Evolutionary conservation across 2,888 invertebrate genomes (phyloP).

Genomic region (Orthonychiurus folsomi): DNA sequence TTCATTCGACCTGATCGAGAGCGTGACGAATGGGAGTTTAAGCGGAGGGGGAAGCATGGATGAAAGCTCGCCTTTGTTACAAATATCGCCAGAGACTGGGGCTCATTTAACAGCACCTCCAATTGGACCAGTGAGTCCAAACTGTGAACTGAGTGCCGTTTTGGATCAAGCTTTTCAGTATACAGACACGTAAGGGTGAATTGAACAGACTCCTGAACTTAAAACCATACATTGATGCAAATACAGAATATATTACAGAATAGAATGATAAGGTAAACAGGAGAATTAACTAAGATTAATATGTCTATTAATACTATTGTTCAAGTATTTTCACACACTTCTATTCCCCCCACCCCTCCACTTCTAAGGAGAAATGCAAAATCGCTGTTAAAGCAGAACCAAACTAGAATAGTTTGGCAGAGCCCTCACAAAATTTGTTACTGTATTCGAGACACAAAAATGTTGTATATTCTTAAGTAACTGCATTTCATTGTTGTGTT

Average conservation of each 20-base stretch:
- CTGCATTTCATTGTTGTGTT: not conserved
- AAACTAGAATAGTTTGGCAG: not conserved
- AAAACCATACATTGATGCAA: not conserved
- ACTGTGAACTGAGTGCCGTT: constrained; percentile 39
- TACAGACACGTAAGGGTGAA: constrained; percentile 31
- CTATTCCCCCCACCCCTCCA: constrained; percentile 22
- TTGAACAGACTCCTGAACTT: not conserved
- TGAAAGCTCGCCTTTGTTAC: constrained; percentile 37
- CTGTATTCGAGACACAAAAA: not conserved
- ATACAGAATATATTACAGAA: not conserved
- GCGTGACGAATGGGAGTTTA: constrained; percentile 38
- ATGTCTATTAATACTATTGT: constrained; percentile 12
- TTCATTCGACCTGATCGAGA: constrained; percentile 39
- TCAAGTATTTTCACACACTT: constrained; percentile 40
- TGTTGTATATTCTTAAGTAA: not conserved
- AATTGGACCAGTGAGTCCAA: constrained; percentile 37
- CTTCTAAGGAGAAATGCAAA: constrained; percentile 3
- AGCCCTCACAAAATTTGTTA: not conserved
- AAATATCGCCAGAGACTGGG: constrained; percentile 38
- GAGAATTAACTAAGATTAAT: not conserved
- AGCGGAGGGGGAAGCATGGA: constrained; percentile 32
- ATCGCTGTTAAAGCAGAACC: not conserved
- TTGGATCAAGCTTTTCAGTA: constrained; percentile 41
- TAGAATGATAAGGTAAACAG: not conserved
- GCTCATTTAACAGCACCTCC: constrained; percentile 35